phyloP scores from a whole-genome alignment of 1,140 invertebrate species.

The Chironomus striatipennis region DNA sequence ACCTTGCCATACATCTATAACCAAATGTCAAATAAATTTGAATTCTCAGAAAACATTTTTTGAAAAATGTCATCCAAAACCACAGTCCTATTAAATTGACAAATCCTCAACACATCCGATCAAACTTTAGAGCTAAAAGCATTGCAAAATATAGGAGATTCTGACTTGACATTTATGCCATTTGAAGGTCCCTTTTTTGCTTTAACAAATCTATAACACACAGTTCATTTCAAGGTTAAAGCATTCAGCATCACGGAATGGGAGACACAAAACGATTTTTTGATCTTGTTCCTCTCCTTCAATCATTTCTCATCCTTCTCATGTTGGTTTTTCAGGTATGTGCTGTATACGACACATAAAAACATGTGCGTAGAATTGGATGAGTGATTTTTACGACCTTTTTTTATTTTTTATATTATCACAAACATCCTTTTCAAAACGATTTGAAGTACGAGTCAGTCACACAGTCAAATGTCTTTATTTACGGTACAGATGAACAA shows the following conservation, averaged over 20 bases:
- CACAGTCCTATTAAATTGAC: no score
- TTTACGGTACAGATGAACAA: no score
- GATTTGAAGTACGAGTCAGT: no score
- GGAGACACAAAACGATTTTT: neutral
- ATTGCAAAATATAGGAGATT: neutral
- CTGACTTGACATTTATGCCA: neutral
- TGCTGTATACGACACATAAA: neutral
- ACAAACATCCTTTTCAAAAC: no score
- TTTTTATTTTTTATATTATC: neutral
- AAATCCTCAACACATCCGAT: no score
- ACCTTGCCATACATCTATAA: no score
- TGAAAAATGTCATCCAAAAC: no score
- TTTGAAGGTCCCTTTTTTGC: neutral
- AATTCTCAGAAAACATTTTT: no score
- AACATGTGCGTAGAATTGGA: neutral
- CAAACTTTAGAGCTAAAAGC: neutral
- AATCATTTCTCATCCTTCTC: neutral
- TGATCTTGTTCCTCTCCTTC: neutral
- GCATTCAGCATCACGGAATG: neutral
- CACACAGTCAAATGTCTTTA: no score
- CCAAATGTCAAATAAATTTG: no score
- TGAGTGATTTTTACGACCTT: constrained; percentile 12
- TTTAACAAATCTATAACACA: no score
- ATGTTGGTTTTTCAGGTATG: neutral
- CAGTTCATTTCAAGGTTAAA: neutral